Evolutionary conservation across 2,113 vertebrate genomes (phyloP).

Genomic region (Mustelus asterias): DNA sequence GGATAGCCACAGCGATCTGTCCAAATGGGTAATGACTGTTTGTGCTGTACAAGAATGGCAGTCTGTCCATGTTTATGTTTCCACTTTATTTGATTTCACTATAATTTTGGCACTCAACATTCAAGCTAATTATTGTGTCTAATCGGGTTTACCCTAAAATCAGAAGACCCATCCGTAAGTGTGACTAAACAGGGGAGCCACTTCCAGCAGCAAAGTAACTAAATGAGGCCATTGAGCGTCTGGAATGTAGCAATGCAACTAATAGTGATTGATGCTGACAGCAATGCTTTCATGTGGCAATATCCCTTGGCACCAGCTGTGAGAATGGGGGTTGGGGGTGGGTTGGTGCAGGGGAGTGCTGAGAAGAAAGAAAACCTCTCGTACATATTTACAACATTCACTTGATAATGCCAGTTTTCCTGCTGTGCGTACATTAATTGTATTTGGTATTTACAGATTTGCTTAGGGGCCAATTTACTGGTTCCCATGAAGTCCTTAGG

Average conservation of each 20-base stretch:
- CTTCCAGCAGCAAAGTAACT: conserved; percentile 38
- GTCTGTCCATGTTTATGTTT: not conserved
- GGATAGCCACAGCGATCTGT: not conserved
- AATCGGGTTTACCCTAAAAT: not conserved
- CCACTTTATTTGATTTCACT: not conserved
- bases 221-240: conserved; percentile 48
- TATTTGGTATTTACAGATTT: conserved; percentile 47
- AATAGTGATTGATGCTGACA: conserved; percentile 53
- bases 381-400: conserved; percentile 56
- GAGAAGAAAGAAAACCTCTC: conserved; percentile 47
- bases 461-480: conserved; percentile 47
- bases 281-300: conserved; percentile 56
- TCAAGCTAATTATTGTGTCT: not conserved
- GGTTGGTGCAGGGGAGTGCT: not conserved
- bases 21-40: not conserved
- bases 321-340: conserved; percentile 37
- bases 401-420: conserved; percentile 56
- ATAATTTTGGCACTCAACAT: not conserved
- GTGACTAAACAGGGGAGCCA: not conserved
- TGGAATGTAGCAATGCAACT: conserved; percentile 51
- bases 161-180: conserved; percentile 9
- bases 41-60: not conserved
- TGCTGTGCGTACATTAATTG: conserved; percentile 48
- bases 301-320: conserved; percentile 51
- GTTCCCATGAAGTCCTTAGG: conserved; percentile 45